Evolutionary conservation across 2,113 vertebrate genomes (phyloP), one percentile per base, ranked within the genome.

Genomic region (Apodemus sylvaticus): DNA sequence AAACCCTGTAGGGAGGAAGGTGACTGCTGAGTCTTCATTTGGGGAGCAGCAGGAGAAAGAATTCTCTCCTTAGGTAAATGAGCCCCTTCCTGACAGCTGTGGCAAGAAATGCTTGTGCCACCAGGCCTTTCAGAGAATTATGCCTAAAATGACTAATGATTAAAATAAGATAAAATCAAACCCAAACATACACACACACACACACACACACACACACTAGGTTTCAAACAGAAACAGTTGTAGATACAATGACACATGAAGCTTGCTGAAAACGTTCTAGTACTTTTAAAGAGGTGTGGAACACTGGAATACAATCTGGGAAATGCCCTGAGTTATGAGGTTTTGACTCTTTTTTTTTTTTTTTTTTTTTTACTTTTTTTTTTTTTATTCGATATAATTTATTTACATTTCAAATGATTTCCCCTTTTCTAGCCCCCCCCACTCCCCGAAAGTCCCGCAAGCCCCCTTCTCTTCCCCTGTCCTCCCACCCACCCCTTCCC

Each of bases 21-120:
- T 42, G 29, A 95, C 95, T 94, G 97, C 94, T 96, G 89, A 78
- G 92, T 90, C 90, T 95, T 97, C 96, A 95, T 94, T 91, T 97
- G 90, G 70, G 90, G 86, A 96, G 86, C 90, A 96, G 97, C 95
- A 96, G 94, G 97, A 93, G 82, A 93, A 95, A 55, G 82, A 90
- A 96, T 78, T 73, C 86, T 53, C 92, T 96, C 81, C 86, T 94
- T 94, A 82, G 92, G 89, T 77, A 93, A 95, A 97, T 89, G 86
- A 94, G 94, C 86, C 73, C 86, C 62, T 94, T 97, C 73, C 62
- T 97, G 90, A 95, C 73, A 97, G 82, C 94, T 94, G 91, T 74
- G 73, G 94, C 66, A 86, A 86, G 90, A 91, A 68, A 60, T 86
- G 71, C 85, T 89, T 94, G 86, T 79, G 53, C 55, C 81, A 96